phyloP scores from a whole-genome alignment of 1,140 invertebrate species.

The Copidosoma floridanum region DNA sequence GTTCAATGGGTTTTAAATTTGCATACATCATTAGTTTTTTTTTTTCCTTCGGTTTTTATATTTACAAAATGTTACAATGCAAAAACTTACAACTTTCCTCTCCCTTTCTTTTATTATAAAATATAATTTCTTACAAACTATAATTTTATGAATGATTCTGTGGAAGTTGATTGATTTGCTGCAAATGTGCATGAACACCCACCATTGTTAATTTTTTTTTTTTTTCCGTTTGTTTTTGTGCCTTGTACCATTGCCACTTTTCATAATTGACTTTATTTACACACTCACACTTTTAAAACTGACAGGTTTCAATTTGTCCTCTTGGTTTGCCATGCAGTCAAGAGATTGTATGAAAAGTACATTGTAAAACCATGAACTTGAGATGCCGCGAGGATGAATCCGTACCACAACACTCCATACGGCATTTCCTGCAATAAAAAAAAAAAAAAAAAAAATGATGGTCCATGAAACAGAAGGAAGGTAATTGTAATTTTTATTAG shows the following conservation, averaged over 20 bases:
- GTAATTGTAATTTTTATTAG: background rate
- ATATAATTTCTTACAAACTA: conserved; percentile 24
- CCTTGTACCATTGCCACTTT: background rate
- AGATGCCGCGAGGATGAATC: conserved; percentile 81
- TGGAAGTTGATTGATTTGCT: background rate
- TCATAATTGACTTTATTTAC: conserved; percentile 17
- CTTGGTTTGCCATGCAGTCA: conserved; percentile 79
- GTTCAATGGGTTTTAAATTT: no score
- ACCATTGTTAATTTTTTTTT: no score
- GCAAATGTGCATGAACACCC: background rate
- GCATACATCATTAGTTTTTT: no score
- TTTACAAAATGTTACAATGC: conserved; percentile 7
- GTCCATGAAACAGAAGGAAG: background rate
- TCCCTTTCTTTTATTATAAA: conserved; percentile 20
- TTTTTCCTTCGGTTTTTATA: background rate
- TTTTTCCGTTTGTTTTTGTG: background rate
- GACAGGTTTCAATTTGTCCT: conserved; percentile 51
- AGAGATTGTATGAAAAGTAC: conserved; percentile 83
- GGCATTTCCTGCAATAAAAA: conserved; percentile 75
- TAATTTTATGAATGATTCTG: background rate
- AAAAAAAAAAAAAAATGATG: conserved; percentile 25
- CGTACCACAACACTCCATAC: conserved; percentile 91
- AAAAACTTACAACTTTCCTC: background rate
- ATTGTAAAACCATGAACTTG: conserved; percentile 91
- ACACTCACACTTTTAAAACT: background rate